Percentiles rank a stretch among this genome's conserved stretches.
Conservation (phyloP, 2,113 vertebrate species). For the Macroglossus sobrinus region DNA sequence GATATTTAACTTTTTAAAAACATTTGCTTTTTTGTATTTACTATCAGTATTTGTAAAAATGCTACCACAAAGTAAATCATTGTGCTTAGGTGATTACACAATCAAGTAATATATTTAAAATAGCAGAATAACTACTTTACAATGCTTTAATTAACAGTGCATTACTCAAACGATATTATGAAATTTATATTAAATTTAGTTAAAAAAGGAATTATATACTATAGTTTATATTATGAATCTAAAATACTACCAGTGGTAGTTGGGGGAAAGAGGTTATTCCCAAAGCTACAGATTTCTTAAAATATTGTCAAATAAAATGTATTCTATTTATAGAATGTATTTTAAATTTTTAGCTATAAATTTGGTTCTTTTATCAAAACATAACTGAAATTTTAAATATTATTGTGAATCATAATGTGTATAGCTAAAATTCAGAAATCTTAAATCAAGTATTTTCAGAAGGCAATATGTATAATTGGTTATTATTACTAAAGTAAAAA, state of each 20-base stretch:
- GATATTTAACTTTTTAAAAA: constrained; percentile 22
- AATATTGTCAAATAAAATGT: neutral
- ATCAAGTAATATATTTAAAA: neutral
- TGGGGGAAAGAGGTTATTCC: neutral
- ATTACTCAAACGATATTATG: neutral
- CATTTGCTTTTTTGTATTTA: neutral
- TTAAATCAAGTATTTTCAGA: neutral
- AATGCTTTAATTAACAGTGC: neutral
- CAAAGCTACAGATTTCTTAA: neutral
- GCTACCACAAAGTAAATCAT: neutral
- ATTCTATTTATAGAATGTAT: neutral
- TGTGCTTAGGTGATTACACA: neutral
- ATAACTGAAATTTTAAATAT: neutral
- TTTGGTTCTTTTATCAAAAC: neutral
- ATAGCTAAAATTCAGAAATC: neutral
- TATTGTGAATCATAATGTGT: neutral
- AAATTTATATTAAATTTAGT: neutral
- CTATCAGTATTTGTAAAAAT: constrained; percentile 38
- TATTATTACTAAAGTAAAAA: neutral
- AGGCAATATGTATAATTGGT: neutral
- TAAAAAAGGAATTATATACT: neutral
- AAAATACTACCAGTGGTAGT: neutral
- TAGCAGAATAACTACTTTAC: neutral
- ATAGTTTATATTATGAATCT: neutral
- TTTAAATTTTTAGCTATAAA: neutral